phyloP scores from a whole-genome alignment of 2,113 vertebrate genomes.

The Phodopus roborovskii region DNA sequence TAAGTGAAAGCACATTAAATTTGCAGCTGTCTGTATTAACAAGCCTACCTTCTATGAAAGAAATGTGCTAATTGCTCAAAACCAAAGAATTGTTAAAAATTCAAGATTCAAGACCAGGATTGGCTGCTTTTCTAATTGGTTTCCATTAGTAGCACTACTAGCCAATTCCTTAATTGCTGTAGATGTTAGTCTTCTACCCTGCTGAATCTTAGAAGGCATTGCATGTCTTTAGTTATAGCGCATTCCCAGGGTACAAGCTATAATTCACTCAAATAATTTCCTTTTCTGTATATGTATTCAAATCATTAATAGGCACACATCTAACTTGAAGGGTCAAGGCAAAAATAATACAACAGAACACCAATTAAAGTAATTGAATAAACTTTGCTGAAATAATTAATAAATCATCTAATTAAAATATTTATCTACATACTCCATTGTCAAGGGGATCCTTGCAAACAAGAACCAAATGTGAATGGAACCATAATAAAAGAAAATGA shows the following conservation, averaged over 20 bases:
- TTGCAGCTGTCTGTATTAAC: neutral
- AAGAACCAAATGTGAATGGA: slow-evolving; percentile 27
- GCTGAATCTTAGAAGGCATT: neutral
- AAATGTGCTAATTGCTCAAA: neutral
- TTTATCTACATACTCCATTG: slow-evolving; percentile 14
- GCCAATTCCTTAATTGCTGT: neutral
- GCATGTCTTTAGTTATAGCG: neutral
- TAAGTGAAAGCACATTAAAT: neutral
- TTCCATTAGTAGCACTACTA: neutral
- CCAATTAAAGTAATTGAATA: slow-evolving; percentile 62
- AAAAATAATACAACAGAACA: slow-evolving; percentile 51
- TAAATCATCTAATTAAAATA: slow-evolving; percentile 48
- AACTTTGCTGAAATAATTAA: slow-evolving; percentile 58
- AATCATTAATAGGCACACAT: slow-evolving; percentile 37
- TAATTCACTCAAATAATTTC: slow-evolving; percentile 34
- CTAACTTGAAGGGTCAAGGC: slow-evolving; percentile 51
- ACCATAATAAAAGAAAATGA: slow-evolving; percentile 50
- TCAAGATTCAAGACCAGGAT: neutral
- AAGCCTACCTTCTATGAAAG: neutral
- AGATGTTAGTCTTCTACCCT: neutral
- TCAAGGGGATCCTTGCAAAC: slow-evolving; percentile 16
- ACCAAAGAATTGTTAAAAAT: slow-evolving; percentile 45
- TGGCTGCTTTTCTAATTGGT: neutral
- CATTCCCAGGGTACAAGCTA: neutral
- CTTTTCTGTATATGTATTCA: slow-evolving; percentile 5